Evolutionary conservation across 1,140 invertebrate species (phyloP).

Genomic region (Leptinotarsa texana): DNA sequence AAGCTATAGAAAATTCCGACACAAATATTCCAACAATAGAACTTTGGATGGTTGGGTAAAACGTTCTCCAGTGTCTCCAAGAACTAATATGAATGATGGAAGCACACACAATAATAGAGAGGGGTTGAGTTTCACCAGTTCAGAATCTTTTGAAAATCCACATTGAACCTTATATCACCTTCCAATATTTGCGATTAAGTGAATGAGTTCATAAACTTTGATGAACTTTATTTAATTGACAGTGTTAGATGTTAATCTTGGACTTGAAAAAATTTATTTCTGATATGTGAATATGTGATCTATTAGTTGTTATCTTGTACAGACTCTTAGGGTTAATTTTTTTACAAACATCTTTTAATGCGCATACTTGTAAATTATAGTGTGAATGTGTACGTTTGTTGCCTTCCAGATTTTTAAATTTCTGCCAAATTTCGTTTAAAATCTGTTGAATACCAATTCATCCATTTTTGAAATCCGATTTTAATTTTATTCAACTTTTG

Average conservation of each 20-base stretch:
- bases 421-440: neutral
- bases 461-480: too few species aligned
- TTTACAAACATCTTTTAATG: constrained; percentile 50
- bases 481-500: neutral
- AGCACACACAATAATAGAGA: neutral
- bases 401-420: neutral
- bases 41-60: constrained; percentile 44
- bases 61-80: constrained; percentile 13
- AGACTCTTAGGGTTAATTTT: constrained; percentile 42
- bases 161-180: neutral
- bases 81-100: neutral
- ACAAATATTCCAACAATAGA: constrained; percentile 32
- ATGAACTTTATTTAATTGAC: neutral
- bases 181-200: neutral
- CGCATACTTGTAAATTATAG: constrained; percentile 52
- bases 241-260: constrained; percentile 6
- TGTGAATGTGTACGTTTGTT: constrained; percentile 39
- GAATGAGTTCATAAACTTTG: neutral
- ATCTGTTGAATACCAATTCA: neutral
- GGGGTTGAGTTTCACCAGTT: neutral
- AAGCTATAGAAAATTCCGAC: constrained; percentile 33
- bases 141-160: neutral
- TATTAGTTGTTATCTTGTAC: constrained; percentile 25
- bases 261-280: constrained; percentile 3
- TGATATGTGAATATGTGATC: constrained; percentile 39